Evolutionary conservation across 2,113 vertebrate species (phyloP).

Genomic region (Thalassarche chlororhynchos): DNA sequence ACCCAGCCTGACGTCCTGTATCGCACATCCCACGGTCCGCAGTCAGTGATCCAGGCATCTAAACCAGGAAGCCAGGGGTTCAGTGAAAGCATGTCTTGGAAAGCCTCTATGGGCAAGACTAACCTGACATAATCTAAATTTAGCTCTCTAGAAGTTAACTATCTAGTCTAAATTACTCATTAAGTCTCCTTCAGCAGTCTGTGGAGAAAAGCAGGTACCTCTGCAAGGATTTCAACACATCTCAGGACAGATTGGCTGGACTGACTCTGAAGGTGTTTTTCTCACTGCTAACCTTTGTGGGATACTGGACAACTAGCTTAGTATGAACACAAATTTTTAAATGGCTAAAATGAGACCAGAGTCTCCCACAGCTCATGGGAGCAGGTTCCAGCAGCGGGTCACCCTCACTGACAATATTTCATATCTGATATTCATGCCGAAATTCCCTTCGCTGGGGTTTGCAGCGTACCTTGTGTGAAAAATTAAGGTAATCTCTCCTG

Average conservation of each 20-base stretch:
- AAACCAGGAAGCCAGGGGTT: not conserved
- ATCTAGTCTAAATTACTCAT: not conserved
- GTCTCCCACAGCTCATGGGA: not conserved
- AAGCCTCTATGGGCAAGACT: not conserved
- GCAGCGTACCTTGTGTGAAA: not conserved
- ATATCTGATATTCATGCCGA: not conserved
- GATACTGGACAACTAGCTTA: not conserved
- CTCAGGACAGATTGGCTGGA: not conserved
- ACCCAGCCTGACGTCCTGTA: not conserved
- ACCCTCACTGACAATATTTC: not conserved
- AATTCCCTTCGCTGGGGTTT: not conserved
- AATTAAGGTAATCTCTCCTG: not conserved
- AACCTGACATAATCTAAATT: not conserved
- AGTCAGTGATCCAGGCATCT: not conserved
- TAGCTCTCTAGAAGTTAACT: not conserved
- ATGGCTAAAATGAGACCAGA: not conserved
- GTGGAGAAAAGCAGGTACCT: not conserved
- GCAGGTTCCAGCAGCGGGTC: not conserved
- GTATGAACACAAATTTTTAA: not conserved
- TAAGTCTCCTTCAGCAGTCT: not conserved
- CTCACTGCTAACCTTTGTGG: not conserved
- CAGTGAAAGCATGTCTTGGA: not conserved
- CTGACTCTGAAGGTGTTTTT: not conserved
- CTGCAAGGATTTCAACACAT: not conserved
- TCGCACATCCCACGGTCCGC: not conserved